Base-by-base conservation (phyloP, 1,140 invertebrate species). In the Drosophila ercepeae region DNA sequence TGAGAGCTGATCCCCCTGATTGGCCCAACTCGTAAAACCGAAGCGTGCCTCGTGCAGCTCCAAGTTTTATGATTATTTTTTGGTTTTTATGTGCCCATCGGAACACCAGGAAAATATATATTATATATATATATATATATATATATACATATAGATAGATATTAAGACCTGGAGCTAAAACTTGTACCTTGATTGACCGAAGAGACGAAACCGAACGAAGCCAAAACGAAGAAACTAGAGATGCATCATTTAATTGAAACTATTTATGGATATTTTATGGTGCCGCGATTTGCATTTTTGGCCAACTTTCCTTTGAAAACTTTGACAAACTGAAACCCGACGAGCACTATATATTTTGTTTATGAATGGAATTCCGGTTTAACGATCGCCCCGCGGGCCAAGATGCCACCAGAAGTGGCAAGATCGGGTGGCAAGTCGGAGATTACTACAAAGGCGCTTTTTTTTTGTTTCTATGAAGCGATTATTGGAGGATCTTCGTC, bases 201-300 rank as follows among this genome's bases (percentile, higher is more conserved):
- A 53, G 19, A 21, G 16, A n/a, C n/a, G n/a, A n/a, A n/a, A n/a
- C n/a, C n/a, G n/a, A n/a, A n/a, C n/a, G n/a, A n/a, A n/a, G n/a
- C n/a, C n/a, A n/a, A n/a, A n/a, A n/a, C n/a, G n/a, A n/a, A n/a
- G 8, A 42, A 7, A 9, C 19, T 19, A 41, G 55, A 59, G 55
- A 59, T 59, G 23, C 45, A 59, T 68, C 61, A 68, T 68, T 68
- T 68, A 67, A 65, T 67, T 65, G 42, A 53, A 68, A 68, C 64
- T 45, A 68, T 68, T 68, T 68, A 68, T 68, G 64, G 64, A 68
- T 68, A 29, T 68, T 68, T 68, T 53, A 68, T 67, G 27, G 36
- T n/a, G 16, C n/a, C 36, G 21, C 39, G 60, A 68, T 68, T 68
- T 68, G 48, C 64, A 68, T 68, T 67, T 67, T 68, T 39, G 64